Evolutionary conservation across 2,888 invertebrate genomes (phyloP), one percentile per base, ranked within the genome.

Genomic region (Vanessa cardui): DNA sequence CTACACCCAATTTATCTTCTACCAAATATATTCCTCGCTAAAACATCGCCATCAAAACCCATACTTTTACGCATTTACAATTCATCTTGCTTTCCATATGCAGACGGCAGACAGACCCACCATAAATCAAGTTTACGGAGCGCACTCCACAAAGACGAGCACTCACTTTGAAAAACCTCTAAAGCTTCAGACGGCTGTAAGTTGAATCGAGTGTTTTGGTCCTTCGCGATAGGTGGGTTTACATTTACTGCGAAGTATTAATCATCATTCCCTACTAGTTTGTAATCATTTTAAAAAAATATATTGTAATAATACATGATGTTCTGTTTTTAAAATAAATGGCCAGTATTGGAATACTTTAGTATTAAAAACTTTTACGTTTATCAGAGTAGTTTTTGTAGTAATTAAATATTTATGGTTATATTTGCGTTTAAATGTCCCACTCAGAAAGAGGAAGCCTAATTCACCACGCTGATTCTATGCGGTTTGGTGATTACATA

Each of bases 71-170:
- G 7, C 58, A 21, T 31, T 16, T 31, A 45, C 64, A 20, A 59
- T 64, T 50, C 21, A 52, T 66, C 66, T 68, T 58, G 56, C 62
- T 68, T 58, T 68, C 46, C 61, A 62, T 63, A 62, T 62, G 60
- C 50, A 70, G 61, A 64, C 50, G 59, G 65, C 73, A 72, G 75
- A 71, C 66, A 62, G 54, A 31, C n/a, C n/a, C 72, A 73, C 73
- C 74, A 77, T 79, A 80, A 80, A 80, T 79, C 79, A 78, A 77
- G 73, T 75, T 73, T 65, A 65, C 62, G 39, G 26, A 71, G 73
- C 72, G 64, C 71, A 54, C 70, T 66, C 67, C 71, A 72, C 72
- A 72, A 68, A 73, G 69, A 65, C 46, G 64, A 70, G 74, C 72
- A 72, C 74, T 76, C 71, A 47, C 71, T 71, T 74, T 76, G 73